A percentile compares a stretch with the other conserved stretches of the same genome.
Evolutionary conservation across 1,140 invertebrate genomes (phyloP).

Genomic region (Papilio polytes): DNA sequence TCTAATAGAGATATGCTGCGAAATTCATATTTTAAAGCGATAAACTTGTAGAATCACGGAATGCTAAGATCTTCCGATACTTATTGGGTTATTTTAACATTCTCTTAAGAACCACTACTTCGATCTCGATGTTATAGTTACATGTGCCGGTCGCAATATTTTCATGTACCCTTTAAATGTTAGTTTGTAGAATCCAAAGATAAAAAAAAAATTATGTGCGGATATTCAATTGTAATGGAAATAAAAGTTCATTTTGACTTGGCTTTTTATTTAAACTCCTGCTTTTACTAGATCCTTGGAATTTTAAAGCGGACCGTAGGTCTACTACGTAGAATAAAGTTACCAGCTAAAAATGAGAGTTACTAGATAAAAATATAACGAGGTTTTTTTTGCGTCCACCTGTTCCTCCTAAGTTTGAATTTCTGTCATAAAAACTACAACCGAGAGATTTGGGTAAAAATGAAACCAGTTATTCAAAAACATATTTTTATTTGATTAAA

Average conservation of each 20-base stretch:
- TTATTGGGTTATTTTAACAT: slow-evolving; percentile 19
- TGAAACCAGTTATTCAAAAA: background rate
- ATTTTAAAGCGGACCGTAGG: background rate
- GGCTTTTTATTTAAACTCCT: slow-evolving; percentile 42
- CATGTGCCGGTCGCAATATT: background rate
- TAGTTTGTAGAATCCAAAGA: slow-evolving; percentile 76
- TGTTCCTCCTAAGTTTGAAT: no score
- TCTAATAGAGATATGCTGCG: background rate
- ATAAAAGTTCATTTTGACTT: slow-evolving; percentile 74
- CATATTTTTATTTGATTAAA: background rate
- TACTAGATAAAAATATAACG: no score
- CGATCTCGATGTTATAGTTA: slow-evolving; percentile 26
- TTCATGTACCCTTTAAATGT: slow-evolving; percentile 33
- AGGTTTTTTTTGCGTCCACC: no score
- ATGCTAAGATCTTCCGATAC: background rate
- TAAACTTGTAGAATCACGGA: background rate
- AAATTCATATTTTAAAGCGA: background rate
- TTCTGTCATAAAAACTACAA: no score
- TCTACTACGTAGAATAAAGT: no score
- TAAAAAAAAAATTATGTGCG: slow-evolving; percentile 62
- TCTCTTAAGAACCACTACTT: background rate
- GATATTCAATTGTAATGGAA: slow-evolving; percentile 75
- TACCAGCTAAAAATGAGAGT: no score
- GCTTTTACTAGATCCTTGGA: background rate
- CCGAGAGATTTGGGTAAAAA: background rate